These are phyloP conservation scores for Nicator chloris DNA, from an alignment of 2,113 vertebrate genomes.

Conservation along the genomic window DNA sequence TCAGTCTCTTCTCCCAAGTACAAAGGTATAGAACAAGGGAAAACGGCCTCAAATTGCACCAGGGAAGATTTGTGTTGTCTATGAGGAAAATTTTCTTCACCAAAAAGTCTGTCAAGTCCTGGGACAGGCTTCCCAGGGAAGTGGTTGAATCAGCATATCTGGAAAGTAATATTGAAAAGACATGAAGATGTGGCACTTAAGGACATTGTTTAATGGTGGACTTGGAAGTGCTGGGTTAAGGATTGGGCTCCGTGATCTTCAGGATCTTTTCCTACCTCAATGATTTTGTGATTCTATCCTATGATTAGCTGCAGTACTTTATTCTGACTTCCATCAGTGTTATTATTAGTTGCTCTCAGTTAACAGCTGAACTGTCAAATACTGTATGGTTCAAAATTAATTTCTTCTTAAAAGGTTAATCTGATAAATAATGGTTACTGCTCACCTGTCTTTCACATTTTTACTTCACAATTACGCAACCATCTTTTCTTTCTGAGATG, in stretches of 20 bases:
- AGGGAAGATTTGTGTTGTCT: not conserved
- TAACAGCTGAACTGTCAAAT: not conserved
- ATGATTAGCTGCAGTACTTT: not conserved
- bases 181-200: not conserved
- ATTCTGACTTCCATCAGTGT: not conserved
- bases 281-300: not conserved
- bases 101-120: not conserved
- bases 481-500: not conserved
- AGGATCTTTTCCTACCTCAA: not conserved
- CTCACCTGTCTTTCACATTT: not conserved
- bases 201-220: not conserved
- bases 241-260: not conserved
- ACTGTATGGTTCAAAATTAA: not conserved
- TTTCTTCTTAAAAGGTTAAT: constrained; percentile 8
- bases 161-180: not conserved
- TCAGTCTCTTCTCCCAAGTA: not conserved
- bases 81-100: not conserved
- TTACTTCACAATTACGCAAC: not conserved
- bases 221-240: not conserved
- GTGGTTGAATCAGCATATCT: not conserved
- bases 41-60: not conserved
- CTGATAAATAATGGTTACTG: not conserved
- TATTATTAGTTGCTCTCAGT: not conserved
- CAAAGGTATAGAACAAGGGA: not conserved
- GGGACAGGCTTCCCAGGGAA: not conserved